Percentiles rank a stretch among this genome's conserved stretches.
Evolutionary conservation across 2,888 invertebrate genomes (phyloP).

Genomic region (Drosophila pullipes): DNA sequence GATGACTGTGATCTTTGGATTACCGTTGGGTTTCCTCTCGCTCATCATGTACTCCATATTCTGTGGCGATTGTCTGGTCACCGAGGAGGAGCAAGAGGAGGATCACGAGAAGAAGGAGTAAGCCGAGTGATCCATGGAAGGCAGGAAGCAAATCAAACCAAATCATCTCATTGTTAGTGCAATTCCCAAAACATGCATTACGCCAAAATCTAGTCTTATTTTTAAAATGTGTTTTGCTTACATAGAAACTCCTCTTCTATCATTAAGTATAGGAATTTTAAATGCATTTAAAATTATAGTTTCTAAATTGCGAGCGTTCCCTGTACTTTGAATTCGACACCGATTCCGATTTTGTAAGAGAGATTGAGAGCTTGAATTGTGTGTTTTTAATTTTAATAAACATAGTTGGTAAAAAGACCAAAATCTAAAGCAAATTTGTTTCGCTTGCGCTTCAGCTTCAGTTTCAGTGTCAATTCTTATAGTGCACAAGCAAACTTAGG

Average conservation of each 20-base stretch:
- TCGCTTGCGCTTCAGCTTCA: conserved; percentile 1
- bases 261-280: not conserved
- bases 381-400: conserved; percentile 69
- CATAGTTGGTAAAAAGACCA: conserved; percentile 54
- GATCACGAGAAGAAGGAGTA: conserved; percentile 86
- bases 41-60: conserved; percentile 98
- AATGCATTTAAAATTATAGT: not conserved
- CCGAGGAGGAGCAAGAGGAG: conserved; percentile 89
- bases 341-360: conserved; percentile 14
- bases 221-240: conserved; percentile 43
- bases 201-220: conserved; percentile 78
- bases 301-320: conserved; percentile 2
- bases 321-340: not conserved
- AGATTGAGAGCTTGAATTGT: conserved; percentile 34
- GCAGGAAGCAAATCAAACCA: conserved; percentile 1
- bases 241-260: conserved; percentile 14
- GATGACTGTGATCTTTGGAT: conserved; percentile 96
- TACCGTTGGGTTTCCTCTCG: conserved; percentile 96
- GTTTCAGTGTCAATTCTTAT: not conserved
- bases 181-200: conserved; percentile 49
- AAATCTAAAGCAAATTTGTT: conserved; percentile 41
- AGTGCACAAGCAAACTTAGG: conserved; percentile 13
- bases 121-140: conserved; percentile 35
- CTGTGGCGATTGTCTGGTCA: conserved; percentile 97
- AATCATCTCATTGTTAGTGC: conserved; percentile 56